These are phyloP conservation scores for Amphiprion ocellaris DNA, from an alignment of 2,113 vertebrate genomes.

Conservation along the genomic window DNA sequence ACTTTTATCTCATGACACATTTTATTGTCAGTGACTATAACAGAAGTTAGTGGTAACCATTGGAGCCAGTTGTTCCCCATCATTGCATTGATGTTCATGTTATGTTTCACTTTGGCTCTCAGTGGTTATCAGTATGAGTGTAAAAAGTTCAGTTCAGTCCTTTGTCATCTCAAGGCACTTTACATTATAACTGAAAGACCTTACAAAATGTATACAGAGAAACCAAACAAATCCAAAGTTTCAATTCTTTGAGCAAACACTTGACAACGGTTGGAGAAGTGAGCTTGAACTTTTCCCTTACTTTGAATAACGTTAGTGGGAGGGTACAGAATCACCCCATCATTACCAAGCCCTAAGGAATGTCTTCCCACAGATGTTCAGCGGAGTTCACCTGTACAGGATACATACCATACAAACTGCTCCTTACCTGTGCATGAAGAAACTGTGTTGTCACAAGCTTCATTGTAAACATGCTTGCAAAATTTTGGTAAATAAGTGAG, in stretches of 20 bases:
- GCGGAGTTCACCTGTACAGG: neutral
- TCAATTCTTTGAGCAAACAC: no score
- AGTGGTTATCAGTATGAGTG: neutral
- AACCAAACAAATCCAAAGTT: no score
- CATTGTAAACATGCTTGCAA: conserved; percentile 29
- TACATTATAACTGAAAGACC: no score
- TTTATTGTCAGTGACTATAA: conserved; percentile 27
- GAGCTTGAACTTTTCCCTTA: no score
- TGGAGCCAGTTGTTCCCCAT: neutral
- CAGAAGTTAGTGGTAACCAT: conserved; percentile 12
- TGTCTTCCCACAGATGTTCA: conserved; percentile 3
- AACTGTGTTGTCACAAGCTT: conserved; percentile 4
- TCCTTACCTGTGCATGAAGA: conserved; percentile 25
- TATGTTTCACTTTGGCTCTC: neutral
- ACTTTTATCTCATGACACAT: conserved; percentile 9
- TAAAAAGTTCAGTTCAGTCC: no score
- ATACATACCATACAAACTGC: neutral
- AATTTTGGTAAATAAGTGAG: neutral
- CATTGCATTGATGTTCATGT: neutral
- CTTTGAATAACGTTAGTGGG: neutral
- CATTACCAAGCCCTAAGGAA: neutral
- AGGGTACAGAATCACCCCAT: conserved; percentile 5
- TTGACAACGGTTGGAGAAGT: no score
- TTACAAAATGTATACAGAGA: no score
- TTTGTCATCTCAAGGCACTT: no score